phyloP scores from a whole-genome alignment of 2,797 vertebrate genomes.

The Oceanodroma leucorhoa region DNA sequence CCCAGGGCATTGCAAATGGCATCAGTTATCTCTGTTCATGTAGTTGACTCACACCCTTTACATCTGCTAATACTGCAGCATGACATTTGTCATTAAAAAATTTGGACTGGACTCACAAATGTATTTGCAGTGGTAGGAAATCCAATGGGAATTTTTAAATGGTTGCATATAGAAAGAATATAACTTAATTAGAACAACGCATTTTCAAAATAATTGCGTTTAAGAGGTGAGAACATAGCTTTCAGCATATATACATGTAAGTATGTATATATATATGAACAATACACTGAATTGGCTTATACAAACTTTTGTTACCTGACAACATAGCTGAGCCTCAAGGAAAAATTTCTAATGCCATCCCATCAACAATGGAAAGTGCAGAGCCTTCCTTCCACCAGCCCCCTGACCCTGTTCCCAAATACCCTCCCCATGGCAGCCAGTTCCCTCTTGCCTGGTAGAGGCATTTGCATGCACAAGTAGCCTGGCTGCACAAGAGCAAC shows the following conservation, averaged over 20 bases:
- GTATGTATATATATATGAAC: neutral
- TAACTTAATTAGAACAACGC: neutral
- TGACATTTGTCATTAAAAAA: neutral
- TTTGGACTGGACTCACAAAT: neutral
- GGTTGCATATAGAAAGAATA: neutral
- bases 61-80: neutral
- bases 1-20: neutral
- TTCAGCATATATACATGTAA: too few relatives aligned
- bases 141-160: neutral
- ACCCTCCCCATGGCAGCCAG: rapidly evolving
- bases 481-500: neutral
- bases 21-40: neutral
- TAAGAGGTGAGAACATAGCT: neutral
- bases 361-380: rapidly evolving
- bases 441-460: neutral
- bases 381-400: neutral
- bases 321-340: neutral
- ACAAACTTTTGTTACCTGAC: neutral
- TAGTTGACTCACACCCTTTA: neutral
- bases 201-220: neutral
- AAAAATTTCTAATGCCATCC: neutral
- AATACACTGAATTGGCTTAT: neutral
- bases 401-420: neutral
- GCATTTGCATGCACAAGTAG: neutral
- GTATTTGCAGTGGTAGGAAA: neutral